A percentile compares a stretch with the other conserved stretches of the same genome.
Evolutionary conservation across 2,113 vertebrate species (phyloP).

Genomic region (Elgaria multicarinata): DNA sequence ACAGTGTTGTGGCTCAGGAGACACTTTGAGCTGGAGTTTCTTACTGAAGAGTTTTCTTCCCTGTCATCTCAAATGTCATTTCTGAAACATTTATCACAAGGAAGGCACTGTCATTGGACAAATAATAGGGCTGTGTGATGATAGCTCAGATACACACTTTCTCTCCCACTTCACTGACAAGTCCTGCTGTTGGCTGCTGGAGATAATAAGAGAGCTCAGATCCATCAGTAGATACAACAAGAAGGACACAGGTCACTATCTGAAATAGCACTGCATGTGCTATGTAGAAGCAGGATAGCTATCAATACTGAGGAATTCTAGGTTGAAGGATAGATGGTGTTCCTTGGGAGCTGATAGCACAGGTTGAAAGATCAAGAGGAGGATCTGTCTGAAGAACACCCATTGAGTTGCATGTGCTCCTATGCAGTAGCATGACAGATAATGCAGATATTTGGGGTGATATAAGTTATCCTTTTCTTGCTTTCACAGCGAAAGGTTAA

Average conservation of each 20-base stretch:
- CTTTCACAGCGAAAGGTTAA: background rate
- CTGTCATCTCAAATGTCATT: slow-evolving; percentile 75
- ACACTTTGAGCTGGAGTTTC: slow-evolving; percentile 44
- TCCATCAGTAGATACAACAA: slow-evolving; percentile 43
- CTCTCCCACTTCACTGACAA: slow-evolving; percentile 57
- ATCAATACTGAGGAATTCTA: background rate
- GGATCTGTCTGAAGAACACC: background rate
- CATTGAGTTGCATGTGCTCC: background rate
- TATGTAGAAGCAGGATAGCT: slow-evolving; percentile 23
- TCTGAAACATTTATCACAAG: slow-evolving; percentile 72
- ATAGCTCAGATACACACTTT: slow-evolving; percentile 51
- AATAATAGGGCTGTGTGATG: slow-evolving; percentile 63
- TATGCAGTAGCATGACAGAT: background rate
- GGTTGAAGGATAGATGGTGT: background rate
- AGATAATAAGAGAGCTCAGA: slow-evolving; percentile 66
- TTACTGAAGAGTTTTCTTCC: slow-evolving; percentile 67
- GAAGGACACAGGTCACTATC: slow-evolving; percentile 10
- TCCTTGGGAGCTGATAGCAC: slow-evolving; percentile 50
- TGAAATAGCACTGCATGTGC: slow-evolving; percentile 46
- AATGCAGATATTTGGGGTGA: slow-evolving; percentile 2
- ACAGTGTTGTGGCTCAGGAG: slow-evolving; percentile 59
- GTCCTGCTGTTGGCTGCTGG: slow-evolving; percentile 64
- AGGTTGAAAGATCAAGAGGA: slow-evolving; percentile 60
- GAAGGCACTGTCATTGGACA: slow-evolving; percentile 62
- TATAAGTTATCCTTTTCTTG: background rate